Percentiles rank a stretch among this genome's conserved stretches.
Conservation (phyloP, 2,113 vertebrate genomes). For the Labrus mixtus region DNA sequence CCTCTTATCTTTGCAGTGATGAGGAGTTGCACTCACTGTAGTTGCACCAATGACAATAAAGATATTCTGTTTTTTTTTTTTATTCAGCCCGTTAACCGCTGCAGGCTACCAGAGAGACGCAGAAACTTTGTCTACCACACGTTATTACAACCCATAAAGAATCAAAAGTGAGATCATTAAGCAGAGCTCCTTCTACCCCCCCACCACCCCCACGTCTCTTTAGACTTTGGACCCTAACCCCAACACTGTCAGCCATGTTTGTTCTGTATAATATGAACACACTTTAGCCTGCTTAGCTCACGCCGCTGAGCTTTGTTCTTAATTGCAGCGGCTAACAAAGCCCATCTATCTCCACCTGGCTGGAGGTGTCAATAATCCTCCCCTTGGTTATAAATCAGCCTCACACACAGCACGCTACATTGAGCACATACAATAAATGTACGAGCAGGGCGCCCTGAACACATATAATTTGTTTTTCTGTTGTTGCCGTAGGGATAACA, state of each 20-base stretch:
- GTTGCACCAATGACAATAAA: too few species aligned
- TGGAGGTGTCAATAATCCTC: conserved; percentile 20
- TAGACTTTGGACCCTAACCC: too few species aligned
- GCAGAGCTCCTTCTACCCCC: too few species aligned
- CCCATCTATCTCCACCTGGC: conserved; percentile 17
- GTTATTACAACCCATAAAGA: too few species aligned
- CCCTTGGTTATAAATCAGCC: conserved; percentile 33
- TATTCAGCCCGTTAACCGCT: too few species aligned
- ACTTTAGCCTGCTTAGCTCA: conserved; percentile 11
- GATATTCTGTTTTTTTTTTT: too few species aligned
- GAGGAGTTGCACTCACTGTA: too few species aligned
- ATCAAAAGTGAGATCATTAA: too few species aligned
- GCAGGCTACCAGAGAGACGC: too few species aligned
- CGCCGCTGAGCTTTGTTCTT: conserved; percentile 5
- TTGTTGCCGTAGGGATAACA: conserved; percentile 77
- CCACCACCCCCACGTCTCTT: too few species aligned
- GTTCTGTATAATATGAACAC: not conserved
- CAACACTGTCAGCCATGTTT: not conserved
- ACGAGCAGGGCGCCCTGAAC: conserved; percentile 63
- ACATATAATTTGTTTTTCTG: conserved; percentile 81
- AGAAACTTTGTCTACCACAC: too few species aligned
- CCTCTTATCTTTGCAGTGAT: too few species aligned
- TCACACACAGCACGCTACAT: conserved; percentile 34
- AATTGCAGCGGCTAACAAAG: conserved; percentile 11
- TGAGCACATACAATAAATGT: conserved; percentile 53